phyloP scores from a whole-genome alignment of 2,888 invertebrate species.

The Nomada hirtipes region DNA sequence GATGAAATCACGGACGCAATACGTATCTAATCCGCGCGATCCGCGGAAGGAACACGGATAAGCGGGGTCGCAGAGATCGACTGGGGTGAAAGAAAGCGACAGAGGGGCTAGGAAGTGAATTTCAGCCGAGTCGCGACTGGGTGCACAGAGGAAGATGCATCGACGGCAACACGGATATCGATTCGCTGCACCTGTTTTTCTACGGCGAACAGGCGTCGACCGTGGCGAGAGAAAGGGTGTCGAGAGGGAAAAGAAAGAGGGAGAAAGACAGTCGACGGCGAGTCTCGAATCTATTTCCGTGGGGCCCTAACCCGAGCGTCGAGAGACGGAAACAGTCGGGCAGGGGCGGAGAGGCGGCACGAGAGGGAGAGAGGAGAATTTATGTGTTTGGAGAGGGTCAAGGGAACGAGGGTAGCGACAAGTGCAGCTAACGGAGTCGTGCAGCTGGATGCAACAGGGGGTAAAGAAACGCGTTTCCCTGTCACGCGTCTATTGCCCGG shows the following conservation, averaged over 20 bases:
- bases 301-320: conserved; percentile 60
- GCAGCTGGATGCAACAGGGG: conserved; percentile 75
- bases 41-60: too few species aligned
- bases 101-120: background rate
- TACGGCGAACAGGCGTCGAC: conserved; percentile 23
- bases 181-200: conserved; percentile 66
- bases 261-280: conserved; percentile 47
- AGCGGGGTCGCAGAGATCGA: background rate
- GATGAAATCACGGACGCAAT: too few species aligned
- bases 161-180: conserved; percentile 37
- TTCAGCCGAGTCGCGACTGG: background rate
- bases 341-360: conserved; percentile 20
- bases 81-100: background rate
- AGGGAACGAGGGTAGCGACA: conserved; percentile 80
- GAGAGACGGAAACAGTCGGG: conserved; percentile 54
- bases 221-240: conserved; percentile 2
- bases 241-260: conserved; percentile 3
- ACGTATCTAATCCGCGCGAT: too few species aligned
- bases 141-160: conserved; percentile 20
- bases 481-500: conserved; percentile 41
- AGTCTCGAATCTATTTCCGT: conserved; percentile 79
- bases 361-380: conserved; percentile 70
- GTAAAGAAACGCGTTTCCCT: conserved; percentile 49
- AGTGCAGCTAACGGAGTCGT: conserved; percentile 73
- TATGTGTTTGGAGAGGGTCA: conserved; percentile 82